Percentiles rank a stretch among this genome's conserved stretches.
These are phyloP conservation scores for Halcyon smyrnensis DNA, from an alignment of 2,797 vertebrate genomes.

Conservation along the genomic window DNA sequence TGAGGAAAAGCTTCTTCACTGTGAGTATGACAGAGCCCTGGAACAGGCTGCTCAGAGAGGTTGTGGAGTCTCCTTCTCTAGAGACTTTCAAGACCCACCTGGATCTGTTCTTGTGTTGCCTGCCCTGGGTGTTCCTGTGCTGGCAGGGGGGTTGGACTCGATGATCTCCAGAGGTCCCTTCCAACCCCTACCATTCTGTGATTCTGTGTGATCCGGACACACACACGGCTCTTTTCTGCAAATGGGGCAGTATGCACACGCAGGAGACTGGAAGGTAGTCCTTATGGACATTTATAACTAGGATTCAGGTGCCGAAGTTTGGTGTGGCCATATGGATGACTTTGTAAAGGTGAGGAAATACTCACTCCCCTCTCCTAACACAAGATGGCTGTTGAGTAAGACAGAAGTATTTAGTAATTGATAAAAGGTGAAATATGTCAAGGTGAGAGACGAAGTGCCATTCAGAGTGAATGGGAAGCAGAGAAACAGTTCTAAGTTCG, in stretches of 20 bases:
- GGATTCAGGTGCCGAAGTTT: neutral
- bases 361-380: neutral
- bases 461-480: neutral
- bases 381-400: neutral
- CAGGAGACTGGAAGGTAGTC: too few relatives aligned
- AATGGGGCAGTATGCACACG: fast-evolving
- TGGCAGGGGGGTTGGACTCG: too few relatives aligned
- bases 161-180: too few relatives aligned
- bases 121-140: too few relatives aligned
- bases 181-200: too few relatives aligned
- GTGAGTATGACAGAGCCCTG: too few relatives aligned
- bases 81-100: too few relatives aligned
- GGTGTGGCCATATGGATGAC: neutral
- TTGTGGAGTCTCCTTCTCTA: too few relatives aligned
- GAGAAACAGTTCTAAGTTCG: neutral
- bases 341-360: neutral
- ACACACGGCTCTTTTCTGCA: neutral
- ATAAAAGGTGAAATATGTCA: neutral
- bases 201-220: neutral
- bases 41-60: too few relatives aligned
- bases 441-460: neutral
- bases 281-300: neutral
- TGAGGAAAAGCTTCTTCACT: too few relatives aligned
- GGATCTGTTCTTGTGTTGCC: too few relatives aligned
- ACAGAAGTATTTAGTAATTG: neutral